A percentile compares a stretch with the other conserved stretches of the same genome.
Conservation (phyloP, 2,888 invertebrate species). For the Heliconius ismenius region DNA sequence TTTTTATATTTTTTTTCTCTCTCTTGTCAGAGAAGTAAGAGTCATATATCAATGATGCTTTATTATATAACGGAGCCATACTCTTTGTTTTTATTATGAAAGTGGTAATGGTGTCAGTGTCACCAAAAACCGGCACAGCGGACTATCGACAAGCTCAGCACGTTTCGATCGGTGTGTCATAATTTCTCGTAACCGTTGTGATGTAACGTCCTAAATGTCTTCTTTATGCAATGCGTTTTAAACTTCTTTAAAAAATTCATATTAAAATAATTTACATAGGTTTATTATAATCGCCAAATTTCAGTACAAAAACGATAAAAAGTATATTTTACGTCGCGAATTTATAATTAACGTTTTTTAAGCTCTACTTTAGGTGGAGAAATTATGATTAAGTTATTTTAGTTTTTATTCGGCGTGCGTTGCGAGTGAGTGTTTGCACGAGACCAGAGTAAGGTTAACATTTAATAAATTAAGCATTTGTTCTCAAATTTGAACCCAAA, state of each 20-base stretch:
- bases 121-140: constrained; percentile 65
- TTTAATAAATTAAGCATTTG: not conserved
- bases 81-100: constrained; percentile 70
- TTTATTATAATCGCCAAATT: too few relatives aligned
- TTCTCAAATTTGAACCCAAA: not conserved
- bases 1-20: not conserved
- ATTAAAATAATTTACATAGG: not conserved
- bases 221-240: constrained; percentile 54
- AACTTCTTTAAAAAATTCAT: constrained; percentile 30
- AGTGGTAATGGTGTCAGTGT: constrained; percentile 74
- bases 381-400: not conserved
- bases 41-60: not conserved
- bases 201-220: constrained; percentile 66
- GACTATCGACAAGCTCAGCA: constrained; percentile 60
- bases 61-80: constrained; percentile 53
- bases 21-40: not conserved
- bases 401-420: not conserved
- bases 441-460: not conserved
- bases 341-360: not conserved
- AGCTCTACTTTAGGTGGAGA: not conserved
- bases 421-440: not conserved
- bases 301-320: not conserved
- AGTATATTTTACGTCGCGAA: not conserved
- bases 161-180: constrained; percentile 68
- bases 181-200: constrained; percentile 63